Conservation (phyloP, 1,140 invertebrate species). For the Acarapis woodi region DNA sequence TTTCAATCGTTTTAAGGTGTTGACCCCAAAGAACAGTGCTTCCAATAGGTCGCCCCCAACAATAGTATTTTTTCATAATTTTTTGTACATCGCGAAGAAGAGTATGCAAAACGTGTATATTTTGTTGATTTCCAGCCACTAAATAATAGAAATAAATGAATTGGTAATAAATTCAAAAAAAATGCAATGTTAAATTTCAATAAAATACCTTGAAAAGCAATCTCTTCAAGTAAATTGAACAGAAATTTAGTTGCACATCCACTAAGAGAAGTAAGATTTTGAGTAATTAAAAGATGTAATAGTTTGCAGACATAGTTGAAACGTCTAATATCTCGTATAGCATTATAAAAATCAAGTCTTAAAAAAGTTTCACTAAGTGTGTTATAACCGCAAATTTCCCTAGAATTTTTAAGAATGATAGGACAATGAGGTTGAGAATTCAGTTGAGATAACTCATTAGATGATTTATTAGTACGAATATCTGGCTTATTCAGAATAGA, state of each 20-base stretch:
- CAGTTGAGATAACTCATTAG: no score
- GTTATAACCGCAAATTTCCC: conserved; percentile 74
- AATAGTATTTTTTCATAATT: conserved; percentile 33
- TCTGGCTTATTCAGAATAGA: no score
- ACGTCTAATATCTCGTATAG: conserved; percentile 63
- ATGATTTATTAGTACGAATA: no score
- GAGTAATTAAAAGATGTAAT: conserved; percentile 53
- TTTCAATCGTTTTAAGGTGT: conserved; percentile 46
- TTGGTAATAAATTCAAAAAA: not conserved
- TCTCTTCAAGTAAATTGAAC: conserved; percentile 72
- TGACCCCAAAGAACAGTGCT: conserved; percentile 61
- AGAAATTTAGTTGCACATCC: conserved; percentile 75
- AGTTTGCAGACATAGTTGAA: conserved; percentile 91
- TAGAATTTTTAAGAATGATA: conserved; percentile 62
- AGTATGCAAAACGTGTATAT: conserved; percentile 44
- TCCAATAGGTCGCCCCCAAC: conserved; percentile 59
- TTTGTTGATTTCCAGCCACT: conserved; percentile 60
- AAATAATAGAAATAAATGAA: conserved; percentile 13
- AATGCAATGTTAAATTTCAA: not conserved
- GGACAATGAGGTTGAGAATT: conserved; percentile 44
- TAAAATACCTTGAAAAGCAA: conserved; percentile 47
- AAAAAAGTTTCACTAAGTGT: conserved; percentile 78
- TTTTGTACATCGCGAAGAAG: conserved; percentile 36
- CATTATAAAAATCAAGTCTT: conserved; percentile 67
- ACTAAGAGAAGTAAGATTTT: conserved; percentile 48